These are phyloP conservation scores for Chloebia gouldiae DNA, from an alignment of 2,113 vertebrate species.

Conservation along the genomic window DNA sequence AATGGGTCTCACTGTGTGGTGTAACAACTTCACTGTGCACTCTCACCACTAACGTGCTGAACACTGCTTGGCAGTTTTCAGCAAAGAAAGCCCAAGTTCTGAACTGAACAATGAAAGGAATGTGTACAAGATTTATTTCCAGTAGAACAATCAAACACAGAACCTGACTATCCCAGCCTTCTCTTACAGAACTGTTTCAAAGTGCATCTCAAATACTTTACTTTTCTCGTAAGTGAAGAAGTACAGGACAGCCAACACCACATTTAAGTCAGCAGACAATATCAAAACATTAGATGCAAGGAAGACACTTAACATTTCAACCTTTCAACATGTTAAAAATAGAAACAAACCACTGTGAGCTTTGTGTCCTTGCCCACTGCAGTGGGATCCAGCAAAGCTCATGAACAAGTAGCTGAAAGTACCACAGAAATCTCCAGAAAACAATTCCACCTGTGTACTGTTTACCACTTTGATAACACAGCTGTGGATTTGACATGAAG, in stretches of 20 bases:
- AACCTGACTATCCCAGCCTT: not conserved
- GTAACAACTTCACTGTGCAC: not conserved
- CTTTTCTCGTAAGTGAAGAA: not conserved
- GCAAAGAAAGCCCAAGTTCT: not conserved
- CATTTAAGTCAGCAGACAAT: not conserved
- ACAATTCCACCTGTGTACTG: not conserved
- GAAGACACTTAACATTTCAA: not conserved
- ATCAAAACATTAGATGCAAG: not conserved
- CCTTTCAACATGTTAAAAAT: not conserved
- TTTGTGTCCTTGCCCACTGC: not conserved
- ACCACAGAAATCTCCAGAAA: not conserved
- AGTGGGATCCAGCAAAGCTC: not conserved
- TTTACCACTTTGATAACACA: not conserved
- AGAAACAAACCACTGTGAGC: not conserved
- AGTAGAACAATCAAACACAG: not conserved
- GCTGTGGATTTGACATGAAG: not conserved
- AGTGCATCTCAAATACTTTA: not conserved
- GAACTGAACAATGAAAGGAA: not conserved
- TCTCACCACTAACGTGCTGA: not conserved
- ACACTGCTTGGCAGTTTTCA: not conserved
- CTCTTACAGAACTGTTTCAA: not conserved
- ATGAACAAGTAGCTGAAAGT: not conserved
- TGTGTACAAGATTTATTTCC: not conserved
- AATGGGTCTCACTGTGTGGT: not conserved
- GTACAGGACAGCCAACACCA: not conserved